These are phyloP conservation scores for Lithophane leautieri DNA, from an alignment of 2,888 invertebrate species.

Conservation along the genomic window DNA sequence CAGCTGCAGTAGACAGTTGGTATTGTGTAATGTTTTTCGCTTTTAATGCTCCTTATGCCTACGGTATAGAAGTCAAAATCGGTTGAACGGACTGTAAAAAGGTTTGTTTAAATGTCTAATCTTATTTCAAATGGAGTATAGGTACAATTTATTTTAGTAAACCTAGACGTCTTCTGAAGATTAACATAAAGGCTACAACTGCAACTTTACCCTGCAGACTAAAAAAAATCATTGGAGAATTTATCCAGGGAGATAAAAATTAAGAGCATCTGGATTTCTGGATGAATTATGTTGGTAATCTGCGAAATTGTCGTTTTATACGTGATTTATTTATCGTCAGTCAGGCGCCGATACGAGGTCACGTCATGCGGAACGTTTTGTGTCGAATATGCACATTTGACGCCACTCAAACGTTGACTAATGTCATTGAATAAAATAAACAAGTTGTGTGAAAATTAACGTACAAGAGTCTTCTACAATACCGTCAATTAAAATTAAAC, in stretches of 20 bases:
- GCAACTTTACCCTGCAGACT: no score
- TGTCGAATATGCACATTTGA: conserved; percentile 70
- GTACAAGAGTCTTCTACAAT: not conserved
- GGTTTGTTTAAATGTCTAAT: no score
- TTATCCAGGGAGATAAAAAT: not conserved
- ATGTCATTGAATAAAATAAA: conserved; percentile 51
- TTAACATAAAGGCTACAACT: no score
- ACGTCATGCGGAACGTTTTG: conserved; percentile 70
- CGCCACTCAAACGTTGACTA: conserved; percentile 39
- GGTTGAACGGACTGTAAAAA: no score
- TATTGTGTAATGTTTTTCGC: no score
- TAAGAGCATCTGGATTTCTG: conserved; percentile 21
- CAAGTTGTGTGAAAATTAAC: conserved; percentile 34
- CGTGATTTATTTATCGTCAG: conserved; percentile 78
- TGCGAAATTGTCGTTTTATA: conserved; percentile 80
- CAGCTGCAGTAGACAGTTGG: no score
- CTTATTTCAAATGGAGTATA: no score
- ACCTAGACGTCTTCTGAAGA: no score
- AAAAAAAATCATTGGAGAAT: not conserved
- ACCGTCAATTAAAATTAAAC: not conserved
- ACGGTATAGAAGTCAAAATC: no score
- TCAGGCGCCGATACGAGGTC: conserved; percentile 80
- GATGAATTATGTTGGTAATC: conserved; percentile 59
- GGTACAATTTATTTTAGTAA: not conserved
- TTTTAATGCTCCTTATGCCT: no score